Base-by-base conservation (phyloP, 1,140 invertebrate genomes). In the Cydia strobilella region DNA sequence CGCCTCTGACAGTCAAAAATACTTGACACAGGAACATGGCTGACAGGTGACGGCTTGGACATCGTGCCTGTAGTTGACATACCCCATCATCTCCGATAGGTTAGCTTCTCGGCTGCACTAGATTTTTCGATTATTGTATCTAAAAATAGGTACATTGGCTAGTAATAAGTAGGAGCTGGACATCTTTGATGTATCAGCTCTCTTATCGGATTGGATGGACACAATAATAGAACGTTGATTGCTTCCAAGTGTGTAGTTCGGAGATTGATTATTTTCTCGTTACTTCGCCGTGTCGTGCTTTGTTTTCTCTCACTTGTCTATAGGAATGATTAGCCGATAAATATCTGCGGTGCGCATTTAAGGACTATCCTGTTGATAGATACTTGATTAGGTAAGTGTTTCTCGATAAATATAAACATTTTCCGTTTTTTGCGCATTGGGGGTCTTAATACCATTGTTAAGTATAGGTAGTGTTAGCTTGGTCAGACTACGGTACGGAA, bases 111-210 rank as follows among this genome's bases (percentile, higher is more conserved):
- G 75, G 71, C 39, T 69, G 74, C 42, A 78, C 76, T 82, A 86
- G 88, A 83, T 89, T 90, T 91, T 90, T 88, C 84, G 79, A 89
- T 89, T 86, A 82, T 86, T 89, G 89, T 77, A 73, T 84, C 85
- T 84, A 84, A 83, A 78, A 91, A 87, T 91, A 90, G 90, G 82
- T 84, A 88, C 84, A 89, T 86, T 87, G 86, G 81, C 80, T 78
- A 86, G 91, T 93, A 93, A 93, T 93, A 92, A 45, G 35, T 10
- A 39, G 93, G 90, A 88, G 87, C 86, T 83, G 86, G 87, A 90
- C 91, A 87, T 93, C 91, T 93, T 93, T 93, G 93, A 93, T 93
- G 92, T 88, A 93, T 93, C 91, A 90, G 75, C 84, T 89, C 91
- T 91, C 90, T 92, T 92, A 93, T 93, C 90, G 86, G 86, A 93